Percentiles rank a stretch among this genome's conserved stretches.
Conservation (phyloP, 2,888 invertebrate species). For the Clunio marinus region DNA sequence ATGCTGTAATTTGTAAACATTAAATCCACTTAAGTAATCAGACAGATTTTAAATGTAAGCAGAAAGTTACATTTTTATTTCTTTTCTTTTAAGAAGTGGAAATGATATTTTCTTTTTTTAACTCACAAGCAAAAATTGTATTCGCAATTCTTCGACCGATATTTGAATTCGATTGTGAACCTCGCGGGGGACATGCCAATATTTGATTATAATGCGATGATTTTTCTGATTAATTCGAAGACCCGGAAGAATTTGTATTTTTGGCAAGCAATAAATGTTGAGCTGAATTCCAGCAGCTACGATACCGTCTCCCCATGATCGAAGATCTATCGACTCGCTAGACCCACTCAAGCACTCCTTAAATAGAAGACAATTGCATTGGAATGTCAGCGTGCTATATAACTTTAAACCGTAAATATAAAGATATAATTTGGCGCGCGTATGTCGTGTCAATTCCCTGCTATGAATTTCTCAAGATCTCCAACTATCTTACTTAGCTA, state of each 20-base stretch:
- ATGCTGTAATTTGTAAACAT: too few relatives aligned
- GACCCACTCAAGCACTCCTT: constrained; percentile 28
- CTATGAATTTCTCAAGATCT: constrained; percentile 26
- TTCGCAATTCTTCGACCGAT: too few relatives aligned
- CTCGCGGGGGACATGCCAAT: constrained; percentile 15
- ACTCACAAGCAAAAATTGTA: too few relatives aligned
- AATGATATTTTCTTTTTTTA: too few relatives aligned
- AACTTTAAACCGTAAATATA: constrained; percentile 23
- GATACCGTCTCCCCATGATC: not conserved
- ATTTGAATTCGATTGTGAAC: not conserved
- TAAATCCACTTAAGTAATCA: too few relatives aligned
- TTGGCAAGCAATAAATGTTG: not conserved
- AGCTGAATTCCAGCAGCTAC: constrained; percentile 33
- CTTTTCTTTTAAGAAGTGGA: too few relatives aligned
- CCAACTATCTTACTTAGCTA: not conserved
- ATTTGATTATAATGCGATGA: not conserved
- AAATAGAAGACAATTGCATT: constrained; percentile 38
- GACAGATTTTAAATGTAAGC: too few relatives aligned
- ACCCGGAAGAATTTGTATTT: not conserved
- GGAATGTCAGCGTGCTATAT: constrained; percentile 34
- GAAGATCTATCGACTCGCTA: constrained; percentile 6
- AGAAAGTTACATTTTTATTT: too few relatives aligned
- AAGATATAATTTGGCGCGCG: constrained; percentile 38
- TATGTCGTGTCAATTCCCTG: constrained; percentile 29
- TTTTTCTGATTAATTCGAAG: not conserved